Evolutionary conservation across 2,888 invertebrate genomes (phyloP), one percentile per base, ranked within the genome.

Genomic region (Gandaritis pyraliata): DNA sequence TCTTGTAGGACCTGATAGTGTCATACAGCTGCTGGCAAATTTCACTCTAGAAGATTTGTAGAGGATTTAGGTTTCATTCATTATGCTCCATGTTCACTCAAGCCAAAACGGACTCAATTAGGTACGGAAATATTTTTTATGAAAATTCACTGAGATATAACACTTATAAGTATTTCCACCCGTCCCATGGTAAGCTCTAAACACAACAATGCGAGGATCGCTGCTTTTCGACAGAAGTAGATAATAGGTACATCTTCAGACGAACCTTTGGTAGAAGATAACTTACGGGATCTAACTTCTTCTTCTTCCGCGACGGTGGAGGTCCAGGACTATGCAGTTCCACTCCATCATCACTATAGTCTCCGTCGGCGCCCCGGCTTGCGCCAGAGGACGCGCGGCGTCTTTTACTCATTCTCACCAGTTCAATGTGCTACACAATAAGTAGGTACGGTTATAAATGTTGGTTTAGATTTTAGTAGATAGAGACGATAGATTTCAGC

Each of bases 1-100:
- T 97, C 85, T 98, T 98, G 72, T 96, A 95, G 75, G 96, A 97
- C 64, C 98, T 94, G 68, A 99, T 95, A 0, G 96, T 95, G 77
- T 99, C 99, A 87, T 98, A 98, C 39, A 99, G 87, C 80, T 97
- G 98, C 85, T 98, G 98, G 77, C 97, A 97, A 66, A 97, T 92
- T 86, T 97, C 97, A 72, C 95, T 94, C 95, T 96, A 81, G 43
- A 52, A 59, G 18, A 91, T 87, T 23, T 23, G n/a, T n/a, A n/a
- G n/a, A n/a, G n/a, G n/a, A n/a, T n/a, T n/a, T n/a, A n/a, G n/a
- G n/a, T n/a, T n/a, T n/a, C n/a, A n/a, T n/a, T n/a, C n/a, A n/a
- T n/a, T n/a, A n/a, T n/a, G n/a, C n/a, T n/a, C n/a, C n/a, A n/a
- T n/a, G n/a, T n/a, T n/a, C n/a, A n/a, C n/a, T n/a, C n/a, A n/a